Evolutionary conservation across 1,140 invertebrate genomes (phyloP).

Genomic region (Macrobrachium nipponense): DNA sequence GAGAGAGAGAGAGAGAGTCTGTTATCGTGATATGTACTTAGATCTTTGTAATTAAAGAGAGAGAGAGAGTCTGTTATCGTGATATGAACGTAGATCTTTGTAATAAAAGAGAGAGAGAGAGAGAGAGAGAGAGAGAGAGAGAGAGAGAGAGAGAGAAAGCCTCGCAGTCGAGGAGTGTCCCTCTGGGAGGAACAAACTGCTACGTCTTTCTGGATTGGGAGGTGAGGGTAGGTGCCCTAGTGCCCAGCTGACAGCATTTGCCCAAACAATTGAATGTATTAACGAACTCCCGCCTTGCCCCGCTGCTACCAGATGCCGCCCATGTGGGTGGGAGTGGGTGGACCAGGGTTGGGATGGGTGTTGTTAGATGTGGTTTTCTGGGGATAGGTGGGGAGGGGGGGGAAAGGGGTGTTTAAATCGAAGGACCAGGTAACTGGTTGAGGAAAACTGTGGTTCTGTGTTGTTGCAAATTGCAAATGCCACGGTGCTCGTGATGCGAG

Average conservation of each 20-base stretch:
- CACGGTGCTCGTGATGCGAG: too few species aligned
- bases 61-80: neutral
- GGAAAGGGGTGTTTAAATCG: neutral
- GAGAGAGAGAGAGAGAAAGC: neutral
- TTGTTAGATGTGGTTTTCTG: too few species aligned
- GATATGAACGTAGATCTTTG: too few species aligned
- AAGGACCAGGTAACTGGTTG: neutral
- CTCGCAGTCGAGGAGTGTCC: neutral
- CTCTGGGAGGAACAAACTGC: neutral
- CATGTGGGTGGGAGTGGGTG: neutral
- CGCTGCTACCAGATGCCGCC: slow-evolving; percentile 33
- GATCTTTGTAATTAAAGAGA: neutral
- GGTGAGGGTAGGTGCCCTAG: neutral
- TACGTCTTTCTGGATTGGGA: neutral
- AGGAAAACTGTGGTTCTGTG: neutral
- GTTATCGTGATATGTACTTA: too few species aligned
- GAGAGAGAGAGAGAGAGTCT: slow-evolving; percentile 2
- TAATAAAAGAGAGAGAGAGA: neutral
- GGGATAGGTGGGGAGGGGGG: neutral
- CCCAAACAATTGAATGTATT: slow-evolving; percentile 53
- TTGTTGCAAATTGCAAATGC: too few species aligned
- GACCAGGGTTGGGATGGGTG: too few species aligned
- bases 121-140: neutral
- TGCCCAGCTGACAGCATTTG: slow-evolving; percentile 46
- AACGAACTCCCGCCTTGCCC: slow-evolving; percentile 41